These are phyloP conservation scores for Bombus sibiricus DNA, from an alignment of 1,140 invertebrate genomes.

Conservation along the genomic window DNA sequence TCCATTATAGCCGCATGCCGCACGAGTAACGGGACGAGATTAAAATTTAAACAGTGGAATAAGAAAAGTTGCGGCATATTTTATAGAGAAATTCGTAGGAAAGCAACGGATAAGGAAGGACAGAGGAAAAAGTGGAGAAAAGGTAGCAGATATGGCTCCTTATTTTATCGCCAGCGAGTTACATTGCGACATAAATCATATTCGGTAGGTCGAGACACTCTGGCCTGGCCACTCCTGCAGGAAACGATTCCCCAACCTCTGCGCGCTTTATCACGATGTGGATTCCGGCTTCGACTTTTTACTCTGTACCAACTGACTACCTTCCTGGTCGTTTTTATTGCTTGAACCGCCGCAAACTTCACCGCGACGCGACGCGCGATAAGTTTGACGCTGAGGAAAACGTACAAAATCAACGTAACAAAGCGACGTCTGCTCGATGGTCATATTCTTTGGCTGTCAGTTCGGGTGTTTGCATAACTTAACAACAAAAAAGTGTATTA, in stretches of 20 bases:
- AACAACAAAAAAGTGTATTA: too few species aligned
- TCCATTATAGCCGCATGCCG: background rate
- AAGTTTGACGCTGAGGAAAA: slow-evolving; percentile 54
- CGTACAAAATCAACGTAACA: slow-evolving; percentile 42
- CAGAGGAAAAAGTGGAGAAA: background rate
- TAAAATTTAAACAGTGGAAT: slow-evolving; percentile 1
- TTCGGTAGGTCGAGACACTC: slow-evolving; percentile 69
- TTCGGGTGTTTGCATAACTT: too few species aligned
- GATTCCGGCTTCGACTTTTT: slow-evolving; percentile 47
- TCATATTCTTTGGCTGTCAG: background rate
- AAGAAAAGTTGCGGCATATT: background rate
- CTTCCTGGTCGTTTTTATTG: slow-evolving; percentile 44
- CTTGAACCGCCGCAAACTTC: slow-evolving; percentile 22
- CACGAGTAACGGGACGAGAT: background rate
- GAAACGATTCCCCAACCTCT: slow-evolving; percentile 52
- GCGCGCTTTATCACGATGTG: slow-evolving; percentile 63
- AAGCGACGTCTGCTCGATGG: background rate
- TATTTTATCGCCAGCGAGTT: slow-evolving; percentile 75
- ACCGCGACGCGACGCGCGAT: slow-evolving; percentile 31
- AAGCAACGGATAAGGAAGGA: background rate
- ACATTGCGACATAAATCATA: slow-evolving; percentile 76
- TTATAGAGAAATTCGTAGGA: slow-evolving; percentile 2
- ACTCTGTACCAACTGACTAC: slow-evolving; percentile 8
- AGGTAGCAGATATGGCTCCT: slow-evolving; percentile 61
- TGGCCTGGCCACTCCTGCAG: slow-evolving; percentile 61